Base-by-base conservation (phyloP, 1,140 invertebrate genomes). In the Drosophila virilis region DNA sequence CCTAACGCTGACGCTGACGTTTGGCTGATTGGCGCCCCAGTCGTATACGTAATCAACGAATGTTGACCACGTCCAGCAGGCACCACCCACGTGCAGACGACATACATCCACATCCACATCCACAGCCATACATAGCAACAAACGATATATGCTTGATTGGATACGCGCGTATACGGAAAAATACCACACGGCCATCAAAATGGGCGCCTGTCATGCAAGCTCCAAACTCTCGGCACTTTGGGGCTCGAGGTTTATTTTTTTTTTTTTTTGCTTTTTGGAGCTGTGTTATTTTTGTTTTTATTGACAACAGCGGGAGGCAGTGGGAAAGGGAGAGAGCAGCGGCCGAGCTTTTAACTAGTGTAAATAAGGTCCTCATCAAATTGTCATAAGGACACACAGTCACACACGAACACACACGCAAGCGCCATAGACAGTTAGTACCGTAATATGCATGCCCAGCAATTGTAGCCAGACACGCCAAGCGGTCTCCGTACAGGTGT, bases 1-100 rank as follows among this genome's bases (percentile, higher is more conserved):
- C 73, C 69, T 80, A 69, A 77, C 70, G 15, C 50, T 74, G 51
- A 58, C 84, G 83, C 71, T 88, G 83, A 83, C 69, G 86, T 89
- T 89, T 89, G 80, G 74, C 83, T 89, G 84, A 89, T 89, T 89
- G 84, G 83, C 83, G 84, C 84, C 83, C 84, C 83, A 83, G 83
- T 89, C 83, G 83, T 86, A 86, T 86, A 89, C 84, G 84, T 89
- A 89, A 89, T 89, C 84, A 89, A 89, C 84, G 84, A 84, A 89
- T 89, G 84, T 89, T 89, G 84, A 89, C 84, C 84, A 84, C 84
- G 85, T 72, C 80, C 80, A 77, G 77, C 85, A 89, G 80, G 74
- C 83, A 84, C 77, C 38, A 48, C 54, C 48, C 45, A 59, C 32
- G 37, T 33, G 17, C 28, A 42, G 32, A 32, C 38, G 28, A 48